These are phyloP conservation scores for Menidia beryllina DNA, from an alignment of 2,113 vertebrate genomes.

Conservation along the genomic window DNA sequence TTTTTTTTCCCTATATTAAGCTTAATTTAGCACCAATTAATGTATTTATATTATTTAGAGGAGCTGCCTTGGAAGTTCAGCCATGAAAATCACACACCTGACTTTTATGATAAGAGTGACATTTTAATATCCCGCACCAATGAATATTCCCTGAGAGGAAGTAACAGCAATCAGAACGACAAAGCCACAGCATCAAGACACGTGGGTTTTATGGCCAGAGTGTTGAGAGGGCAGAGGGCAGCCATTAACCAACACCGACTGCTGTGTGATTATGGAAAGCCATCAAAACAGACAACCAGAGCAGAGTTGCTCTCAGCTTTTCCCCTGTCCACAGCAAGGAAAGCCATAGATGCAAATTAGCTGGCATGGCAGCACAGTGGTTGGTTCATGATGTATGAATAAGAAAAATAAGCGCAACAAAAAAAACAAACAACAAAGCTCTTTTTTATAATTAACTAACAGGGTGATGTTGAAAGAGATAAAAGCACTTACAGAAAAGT, in stretches of 20 bases:
- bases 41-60: too few species aligned
- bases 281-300: conserved; percentile 25
- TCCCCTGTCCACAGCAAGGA: conserved; percentile 5
- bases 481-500: conserved; percentile 12
- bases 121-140: conserved; percentile 2
- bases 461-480: conserved; percentile 6
- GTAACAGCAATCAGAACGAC: conserved; percentile 1
- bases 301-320: conserved; percentile 18
- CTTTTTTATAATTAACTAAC: not conserved
- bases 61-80: not conserved
- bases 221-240: too few species aligned
- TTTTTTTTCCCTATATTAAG: conserved; percentile 2
- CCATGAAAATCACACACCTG: not conserved
- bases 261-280: conserved; percentile 16
- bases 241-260: conserved; percentile 15
- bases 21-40: too few species aligned
- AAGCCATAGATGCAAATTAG: conserved; percentile 61
- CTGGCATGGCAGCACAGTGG: not conserved
- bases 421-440: not conserved
- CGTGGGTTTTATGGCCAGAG: conserved; percentile 19
- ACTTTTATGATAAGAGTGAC: not conserved
- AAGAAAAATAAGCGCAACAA: conserved; percentile 12
- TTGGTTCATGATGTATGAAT: conserved; percentile 22
- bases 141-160: conserved; percentile 8
- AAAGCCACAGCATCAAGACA: conserved; percentile 9